Conservation (phyloP, 2,797 vertebrate genomes). For the Mastacembelus armatus region DNA sequence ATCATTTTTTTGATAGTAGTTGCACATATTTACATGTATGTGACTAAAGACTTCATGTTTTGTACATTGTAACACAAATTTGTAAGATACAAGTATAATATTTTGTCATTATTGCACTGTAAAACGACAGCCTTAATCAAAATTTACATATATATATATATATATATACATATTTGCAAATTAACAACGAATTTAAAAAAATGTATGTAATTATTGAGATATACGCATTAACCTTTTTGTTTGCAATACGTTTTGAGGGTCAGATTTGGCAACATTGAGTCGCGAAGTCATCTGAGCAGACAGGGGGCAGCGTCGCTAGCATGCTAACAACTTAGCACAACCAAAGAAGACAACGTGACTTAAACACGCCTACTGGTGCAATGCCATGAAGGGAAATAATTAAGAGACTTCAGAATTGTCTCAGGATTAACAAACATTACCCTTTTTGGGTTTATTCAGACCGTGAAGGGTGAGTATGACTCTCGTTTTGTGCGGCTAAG, state of each 20-base stretch:
- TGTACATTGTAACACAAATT: too few species aligned
- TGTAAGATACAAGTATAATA: too few species aligned
- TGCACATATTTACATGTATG: too few species aligned
- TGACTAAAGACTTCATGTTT: too few species aligned
- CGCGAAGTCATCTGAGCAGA: background rate
- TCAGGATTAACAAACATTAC: background rate
- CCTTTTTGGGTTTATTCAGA: background rate
- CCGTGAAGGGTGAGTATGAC: constrained; percentile 37
- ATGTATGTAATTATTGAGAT: too few species aligned
- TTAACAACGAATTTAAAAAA: too few species aligned
- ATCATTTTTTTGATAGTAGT: too few species aligned
- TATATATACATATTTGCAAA: too few species aligned
- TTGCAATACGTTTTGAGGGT: background rate
- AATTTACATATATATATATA: too few species aligned
- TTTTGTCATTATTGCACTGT: too few species aligned
- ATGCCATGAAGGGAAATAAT: background rate
- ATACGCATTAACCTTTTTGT: too few species aligned
- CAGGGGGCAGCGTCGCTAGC: constrained; percentile 27
- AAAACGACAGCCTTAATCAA: too few species aligned
- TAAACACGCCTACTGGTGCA: background rate
- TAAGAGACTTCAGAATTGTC: fast-evolving
- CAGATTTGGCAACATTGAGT: background rate
- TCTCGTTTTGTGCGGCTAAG: background rate
- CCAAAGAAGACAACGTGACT: constrained; percentile 20
- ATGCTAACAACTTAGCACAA: background rate